Conservation (phyloP, 1,140 invertebrate species). For the Bradysia coprophila region DNA sequence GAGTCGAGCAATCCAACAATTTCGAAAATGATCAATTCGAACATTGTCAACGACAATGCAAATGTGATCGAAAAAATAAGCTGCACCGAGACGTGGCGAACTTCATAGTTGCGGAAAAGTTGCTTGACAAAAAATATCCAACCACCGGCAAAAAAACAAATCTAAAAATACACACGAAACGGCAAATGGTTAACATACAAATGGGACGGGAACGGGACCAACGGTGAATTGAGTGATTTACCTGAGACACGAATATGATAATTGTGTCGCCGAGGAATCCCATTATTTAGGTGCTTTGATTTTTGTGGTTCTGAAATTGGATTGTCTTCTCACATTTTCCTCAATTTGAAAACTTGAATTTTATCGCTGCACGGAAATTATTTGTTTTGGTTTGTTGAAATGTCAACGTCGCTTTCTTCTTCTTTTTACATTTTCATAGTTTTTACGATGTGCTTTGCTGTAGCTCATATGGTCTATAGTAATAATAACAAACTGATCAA, state of each 20-base stretch:
- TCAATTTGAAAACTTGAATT: too few relatives aligned
- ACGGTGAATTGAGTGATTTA: conserved; percentile 14
- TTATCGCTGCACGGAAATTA: too few relatives aligned
- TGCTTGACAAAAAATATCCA: conserved; percentile 99
- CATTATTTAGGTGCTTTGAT: too few relatives aligned
- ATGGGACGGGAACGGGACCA: not conserved
- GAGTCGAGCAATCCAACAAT: conserved; percentile 83
- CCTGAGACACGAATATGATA: conserved; percentile 48
- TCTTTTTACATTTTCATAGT: too few relatives aligned
- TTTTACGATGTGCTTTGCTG: too few relatives aligned
- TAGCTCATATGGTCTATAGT: too few relatives aligned
- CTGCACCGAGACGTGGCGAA: conserved; percentile 84
- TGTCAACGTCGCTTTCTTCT: too few relatives aligned
- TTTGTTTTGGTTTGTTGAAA: too few relatives aligned
- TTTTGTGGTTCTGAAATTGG: too few relatives aligned
- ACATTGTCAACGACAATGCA: conserved; percentile 96
- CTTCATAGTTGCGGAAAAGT: conserved; percentile 96
- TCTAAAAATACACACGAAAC: conserved; percentile 35
- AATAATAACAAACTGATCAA: too few relatives aligned
- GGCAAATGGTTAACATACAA: not conserved
- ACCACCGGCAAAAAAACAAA: conserved; percentile 87
- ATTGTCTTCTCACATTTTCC: too few relatives aligned
- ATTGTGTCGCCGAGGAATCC: conserved; percentile 45
- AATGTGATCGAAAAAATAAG: conserved; percentile 95
- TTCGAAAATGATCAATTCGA: conserved; percentile 99